Base-by-base conservation (phyloP, 30 jellyfish, hydroid and myxozoan species). In the Rhopilema esculentum region DNA sequence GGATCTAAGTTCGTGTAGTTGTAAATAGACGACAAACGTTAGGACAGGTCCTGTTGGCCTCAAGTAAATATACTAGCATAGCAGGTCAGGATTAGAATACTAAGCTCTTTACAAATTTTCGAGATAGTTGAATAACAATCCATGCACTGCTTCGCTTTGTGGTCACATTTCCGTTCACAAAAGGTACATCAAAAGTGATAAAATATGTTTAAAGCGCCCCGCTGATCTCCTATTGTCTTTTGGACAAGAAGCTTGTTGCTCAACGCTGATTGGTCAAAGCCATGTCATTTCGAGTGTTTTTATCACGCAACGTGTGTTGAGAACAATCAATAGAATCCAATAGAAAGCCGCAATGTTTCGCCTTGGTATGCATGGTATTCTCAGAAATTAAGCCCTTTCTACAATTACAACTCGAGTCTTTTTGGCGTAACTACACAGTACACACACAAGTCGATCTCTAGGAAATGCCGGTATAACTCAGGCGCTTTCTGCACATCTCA, bases 281-380 rank as follows among this genome's bases (percentile, higher is more conserved):
- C 97, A 79, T 89, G 97, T 89, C 97, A 68, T 65, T 81, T 82
- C 67, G 84, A 89, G 91, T 89, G 97, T 82, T 89, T 66, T 75
- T 79, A 89, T 89, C 97, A 89, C 97, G 97, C 97, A 89, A 89
- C 97, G 85, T 79, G 93, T 89, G 93, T 82, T 89, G 70, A 16
- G 97, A 77, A 89, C 97, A 89, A 89, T 77, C 82, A 64, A 69
- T 29, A 24, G 91, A 50, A 50, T 52, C 81, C 51, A 61, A 83
- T 50, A 25, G 22, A 73, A 83, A 69, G 85, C 92, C 92, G 92
- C 92, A 66, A 78, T 78, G 79, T 78, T 78, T 78, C 79, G 27
- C 26, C 69, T 30, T 53, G 88, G 91, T 51, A 84, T 84, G 87
- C 85, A 53, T 21, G 50, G 83, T 85, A 84, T 84, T 77, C 92